These are phyloP conservation scores for Hexactinellida sp. DNA, from an alignment of 37 sponge, comb jelly and placozoan genomes.

Conservation along the genomic window DNA sequence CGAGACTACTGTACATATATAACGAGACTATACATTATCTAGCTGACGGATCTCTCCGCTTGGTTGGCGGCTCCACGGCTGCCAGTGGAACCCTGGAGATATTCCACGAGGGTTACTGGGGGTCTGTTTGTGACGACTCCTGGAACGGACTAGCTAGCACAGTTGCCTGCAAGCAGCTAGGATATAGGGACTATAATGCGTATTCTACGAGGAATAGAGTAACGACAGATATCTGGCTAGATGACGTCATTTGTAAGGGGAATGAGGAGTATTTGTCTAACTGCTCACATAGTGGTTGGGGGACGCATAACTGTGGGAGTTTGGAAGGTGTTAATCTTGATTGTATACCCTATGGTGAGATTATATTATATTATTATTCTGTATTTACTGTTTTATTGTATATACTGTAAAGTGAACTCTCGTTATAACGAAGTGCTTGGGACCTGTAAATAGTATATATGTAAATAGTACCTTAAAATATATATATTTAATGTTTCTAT, in stretches of 20 bases:
- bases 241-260: conserved; percentile 46
- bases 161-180: conserved; percentile 51
- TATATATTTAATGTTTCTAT: background rate
- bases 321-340: conserved; percentile 34
- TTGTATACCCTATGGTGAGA: conserved; percentile 22
- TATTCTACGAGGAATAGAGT: background rate
- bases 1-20: no score
- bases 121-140: conserved; percentile 43
- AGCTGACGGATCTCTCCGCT: conserved; percentile 15
- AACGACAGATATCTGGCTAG: conserved; percentile 45
- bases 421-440: no score
- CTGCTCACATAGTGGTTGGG: conserved; percentile 23
- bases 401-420: no score
- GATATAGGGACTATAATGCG: conserved; percentile 21
- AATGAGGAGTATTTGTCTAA: conserved; percentile 24
- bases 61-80: background rate
- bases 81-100: conserved; percentile 44
- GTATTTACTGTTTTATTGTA: no score
- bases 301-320: conserved; percentile 33
- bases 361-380: no score
- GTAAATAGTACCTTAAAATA: no score
- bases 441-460: no score
- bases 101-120: conserved; percentile 36
- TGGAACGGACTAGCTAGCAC: conserved; percentile 39
- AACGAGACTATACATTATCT: no score